Percentiles rank a stretch among this genome's conserved stretches.
phyloP scores from a whole-genome alignment of 1,140 invertebrate species.

The Vanessa atalanta region DNA sequence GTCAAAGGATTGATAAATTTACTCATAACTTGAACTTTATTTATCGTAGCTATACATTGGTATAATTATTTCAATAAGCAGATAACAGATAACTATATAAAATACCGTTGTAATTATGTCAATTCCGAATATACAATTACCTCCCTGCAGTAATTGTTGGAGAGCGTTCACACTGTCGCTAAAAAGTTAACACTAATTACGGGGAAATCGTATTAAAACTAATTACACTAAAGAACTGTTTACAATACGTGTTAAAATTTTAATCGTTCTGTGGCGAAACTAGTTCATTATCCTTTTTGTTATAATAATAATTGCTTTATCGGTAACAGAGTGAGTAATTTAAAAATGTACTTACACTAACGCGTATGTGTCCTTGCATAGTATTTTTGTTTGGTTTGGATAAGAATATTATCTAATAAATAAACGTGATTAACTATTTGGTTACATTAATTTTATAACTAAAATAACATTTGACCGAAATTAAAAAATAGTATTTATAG shows the following conservation, averaged over 20 bases:
- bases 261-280: constrained; percentile 2
- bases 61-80: not conserved
- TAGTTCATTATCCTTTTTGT: constrained; percentile 15
- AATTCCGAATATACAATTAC: not conserved
- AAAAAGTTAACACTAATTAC: constrained; percentile 14
- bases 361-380: too few species aligned
- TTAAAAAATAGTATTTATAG: too few species aligned
- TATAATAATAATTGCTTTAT: constrained; percentile 16
- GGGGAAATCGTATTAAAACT: constrained; percentile 20
- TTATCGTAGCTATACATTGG: not conserved
- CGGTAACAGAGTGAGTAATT: not conserved
- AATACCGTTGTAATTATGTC: constrained; percentile 2
- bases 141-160: not conserved
- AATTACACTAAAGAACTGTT: constrained; percentile 6
- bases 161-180: not conserved
- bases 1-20: too few species aligned
- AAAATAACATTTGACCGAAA: too few species aligned
- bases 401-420: too few species aligned
- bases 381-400: too few species aligned
- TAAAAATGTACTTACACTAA: too few species aligned
- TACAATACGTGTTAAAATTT: constrained; percentile 14
- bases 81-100: not conserved
- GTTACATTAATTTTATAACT: too few species aligned
- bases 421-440: too few species aligned
- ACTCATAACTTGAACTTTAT: too few species aligned